Evolutionary conservation across 1,140 invertebrate genomes (phyloP).

Genomic region (Drosophila sp.): DNA sequence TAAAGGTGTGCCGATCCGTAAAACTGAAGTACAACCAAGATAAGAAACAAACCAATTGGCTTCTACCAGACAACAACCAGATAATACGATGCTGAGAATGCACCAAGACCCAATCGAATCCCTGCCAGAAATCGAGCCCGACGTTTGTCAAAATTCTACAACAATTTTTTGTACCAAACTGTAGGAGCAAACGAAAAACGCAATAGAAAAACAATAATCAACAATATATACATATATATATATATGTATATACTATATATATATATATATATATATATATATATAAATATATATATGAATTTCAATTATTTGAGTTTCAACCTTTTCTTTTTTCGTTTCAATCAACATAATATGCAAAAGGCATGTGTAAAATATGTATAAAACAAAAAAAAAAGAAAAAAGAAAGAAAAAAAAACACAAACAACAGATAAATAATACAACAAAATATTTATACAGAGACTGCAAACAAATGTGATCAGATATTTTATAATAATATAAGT

Average conservation of each 20-base stretch:
- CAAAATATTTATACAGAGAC: constrained; percentile 83
- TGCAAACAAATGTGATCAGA: constrained; percentile 83
- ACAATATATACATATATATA: constrained; percentile 15
- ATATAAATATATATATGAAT: not conserved
- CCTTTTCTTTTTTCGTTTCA: constrained; percentile 28
- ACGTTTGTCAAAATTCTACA: constrained; percentile 80
- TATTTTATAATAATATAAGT: constrained; percentile 83
- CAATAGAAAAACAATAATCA: constrained; percentile 52
- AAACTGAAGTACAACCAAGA: constrained; percentile 75
- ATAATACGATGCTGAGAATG: not conserved
- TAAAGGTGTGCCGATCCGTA: constrained; percentile 54
- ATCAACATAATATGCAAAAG: not conserved
- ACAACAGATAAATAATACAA: constrained; percentile 56
- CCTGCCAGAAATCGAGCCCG: constrained; percentile 52
- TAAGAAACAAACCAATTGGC: constrained; percentile 65
- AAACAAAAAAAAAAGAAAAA: constrained; percentile 48
- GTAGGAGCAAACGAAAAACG: constrained; percentile 83
- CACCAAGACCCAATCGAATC: not conserved
- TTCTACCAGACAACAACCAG: constrained; percentile 46
- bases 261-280: not conserved
- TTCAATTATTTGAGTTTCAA: constrained; percentile 11
- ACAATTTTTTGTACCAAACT: constrained; percentile 77
- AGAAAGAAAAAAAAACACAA: constrained; percentile 50
- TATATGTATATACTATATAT: constrained; percentile 7
- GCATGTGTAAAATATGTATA: constrained; percentile 74